Evolutionary conservation across 2,888 invertebrate genomes (phyloP), one percentile per base, ranked within the genome.

Genomic region (Electrophaes corylata): DNA sequence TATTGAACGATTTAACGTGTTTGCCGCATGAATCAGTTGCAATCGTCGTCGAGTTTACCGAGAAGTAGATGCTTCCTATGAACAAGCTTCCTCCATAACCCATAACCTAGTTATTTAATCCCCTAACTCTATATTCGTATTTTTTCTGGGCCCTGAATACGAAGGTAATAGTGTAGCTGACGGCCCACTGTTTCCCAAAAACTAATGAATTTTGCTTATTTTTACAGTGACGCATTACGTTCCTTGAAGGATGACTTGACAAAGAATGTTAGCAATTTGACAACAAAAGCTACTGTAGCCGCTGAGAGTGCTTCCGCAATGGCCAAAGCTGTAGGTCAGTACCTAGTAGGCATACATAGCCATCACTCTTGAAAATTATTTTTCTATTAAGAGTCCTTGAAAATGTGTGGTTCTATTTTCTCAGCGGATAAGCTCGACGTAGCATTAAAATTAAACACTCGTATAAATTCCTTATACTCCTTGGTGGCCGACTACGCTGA

Each of bases 401-500:
- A 4, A 12, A 33, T 33, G 33, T 4, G 33, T 37, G 26, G 10
- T 18, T 16, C 18, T 33, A 2, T 26, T 39, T 49, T 47, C 6
- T 57, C 26, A 90, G 90, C 74, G n/a, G 83, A 81, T 0, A 83
- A 80, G 59, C 19, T 88, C 48, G 78, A 77, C 0, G 26, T 73
- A 0, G 84, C 81, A 0, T 0, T 78, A 26, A 62, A 65, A 11
- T 16, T 88, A 14, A 73, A 83, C 55, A 16, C 10, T 0, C 83
- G 84, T 0, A 73, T 89, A 23, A 62, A 64, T 1, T 57, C 45
- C 0, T 64, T 89, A 11, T 64, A 75, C 37, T 57, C 73, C 0
- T 53, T 83, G 59, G 78, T 85, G 3, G 12, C 53, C 0, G 87
- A 88, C 64, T 88, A 89, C 65, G 67, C 80, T 0, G 76, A 79